Percentiles rank a stretch among this genome's conserved stretches.
Conservation (phyloP, 2,797 vertebrate species). For the Lagodon rhomboides region DNA sequence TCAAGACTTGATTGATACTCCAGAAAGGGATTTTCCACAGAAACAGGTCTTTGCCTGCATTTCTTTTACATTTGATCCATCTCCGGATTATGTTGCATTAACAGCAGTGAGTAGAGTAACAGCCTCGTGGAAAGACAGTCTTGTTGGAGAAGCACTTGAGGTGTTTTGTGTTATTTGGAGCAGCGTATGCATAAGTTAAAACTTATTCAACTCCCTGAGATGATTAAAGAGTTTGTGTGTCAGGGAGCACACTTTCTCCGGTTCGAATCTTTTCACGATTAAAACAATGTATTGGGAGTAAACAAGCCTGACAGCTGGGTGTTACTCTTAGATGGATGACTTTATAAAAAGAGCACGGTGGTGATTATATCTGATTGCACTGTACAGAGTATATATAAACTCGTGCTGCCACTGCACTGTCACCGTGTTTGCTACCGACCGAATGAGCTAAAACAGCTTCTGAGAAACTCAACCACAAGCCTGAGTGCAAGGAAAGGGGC, state of each 20-base stretch:
- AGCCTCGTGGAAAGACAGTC: constrained; percentile 36
- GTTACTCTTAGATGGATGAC: constrained; percentile 27
- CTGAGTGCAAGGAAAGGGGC: constrained; percentile 42
- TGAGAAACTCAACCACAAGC: constrained; percentile 64
- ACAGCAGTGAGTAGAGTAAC: constrained; percentile 19
- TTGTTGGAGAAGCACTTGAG: neutral
- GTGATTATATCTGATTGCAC: constrained; percentile 67
- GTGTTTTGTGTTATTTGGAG: constrained; percentile 8
- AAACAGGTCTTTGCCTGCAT: constrained; percentile 11
- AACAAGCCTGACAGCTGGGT: constrained; percentile 35
- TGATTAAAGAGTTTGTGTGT: constrained; percentile 7
- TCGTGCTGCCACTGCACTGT: constrained; percentile 12
- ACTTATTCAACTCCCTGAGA: neutral
- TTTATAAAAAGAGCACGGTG: constrained; percentile 40
- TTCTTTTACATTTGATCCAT: constrained; percentile 16
- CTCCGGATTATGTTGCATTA: constrained; percentile 50
- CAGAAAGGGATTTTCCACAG: constrained; percentile 37
- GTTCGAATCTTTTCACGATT: constrained; percentile 20
- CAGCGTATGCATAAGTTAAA: neutral
- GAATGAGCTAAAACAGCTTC: constrained; percentile 48
- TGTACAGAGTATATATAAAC: constrained; percentile 27
- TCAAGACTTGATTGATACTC: constrained; percentile 1
- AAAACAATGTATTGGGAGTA: constrained; percentile 34
- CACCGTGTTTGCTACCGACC: constrained; percentile 41
- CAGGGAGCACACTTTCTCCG: neutral